Evolutionary conservation across 2,888 invertebrate genomes (phyloP).

Genomic region (Pollenia amentaria): DNA sequence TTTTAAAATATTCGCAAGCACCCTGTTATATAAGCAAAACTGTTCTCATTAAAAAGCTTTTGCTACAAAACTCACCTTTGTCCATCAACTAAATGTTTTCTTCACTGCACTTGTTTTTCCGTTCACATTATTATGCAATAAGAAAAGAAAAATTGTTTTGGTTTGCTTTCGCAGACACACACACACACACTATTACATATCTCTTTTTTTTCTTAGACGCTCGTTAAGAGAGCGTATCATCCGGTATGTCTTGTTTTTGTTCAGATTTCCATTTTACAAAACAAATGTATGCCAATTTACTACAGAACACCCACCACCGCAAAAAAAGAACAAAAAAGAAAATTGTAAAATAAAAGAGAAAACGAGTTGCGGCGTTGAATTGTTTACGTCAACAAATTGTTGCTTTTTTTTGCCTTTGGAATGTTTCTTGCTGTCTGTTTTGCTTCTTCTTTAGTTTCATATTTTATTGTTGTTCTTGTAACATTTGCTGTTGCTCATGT

Average conservation of each 20-base stretch:
- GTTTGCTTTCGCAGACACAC: not conserved
- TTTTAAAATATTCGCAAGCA: not conserved
- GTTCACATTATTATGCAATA: conserved; percentile 53
- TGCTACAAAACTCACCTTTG: not conserved
- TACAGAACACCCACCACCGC: conserved; percentile 56
- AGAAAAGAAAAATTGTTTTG: conserved; percentile 44
- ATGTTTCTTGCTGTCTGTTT: conserved; percentile 41
- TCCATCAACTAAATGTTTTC: not conserved
- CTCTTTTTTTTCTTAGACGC: not conserved
- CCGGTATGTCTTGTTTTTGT: not conserved
- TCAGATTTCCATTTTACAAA: conserved; percentile 1
- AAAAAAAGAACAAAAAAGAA: conserved; percentile 18
- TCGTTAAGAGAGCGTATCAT: not conserved
- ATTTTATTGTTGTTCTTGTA: conserved; percentile 16
- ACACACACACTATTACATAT: not conserved
- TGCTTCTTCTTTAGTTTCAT: not conserved
- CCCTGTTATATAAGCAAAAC: conserved; percentile 16
- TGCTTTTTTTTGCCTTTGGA: conserved; percentile 45
- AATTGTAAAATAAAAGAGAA: conserved; percentile 15
- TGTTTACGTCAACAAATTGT: conserved; percentile 74
- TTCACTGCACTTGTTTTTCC: conserved; percentile 55
- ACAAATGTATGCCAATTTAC: conserved; percentile 48
- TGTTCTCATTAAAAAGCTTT: conserved; percentile 11
- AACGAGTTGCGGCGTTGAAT: conserved; percentile 52
- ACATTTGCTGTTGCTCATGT: conserved; percentile 17